Percentiles rank a stretch among this genome's conserved stretches.
Conservation (phyloP, 2,797 vertebrate species). For the Naso thynnoides region DNA sequence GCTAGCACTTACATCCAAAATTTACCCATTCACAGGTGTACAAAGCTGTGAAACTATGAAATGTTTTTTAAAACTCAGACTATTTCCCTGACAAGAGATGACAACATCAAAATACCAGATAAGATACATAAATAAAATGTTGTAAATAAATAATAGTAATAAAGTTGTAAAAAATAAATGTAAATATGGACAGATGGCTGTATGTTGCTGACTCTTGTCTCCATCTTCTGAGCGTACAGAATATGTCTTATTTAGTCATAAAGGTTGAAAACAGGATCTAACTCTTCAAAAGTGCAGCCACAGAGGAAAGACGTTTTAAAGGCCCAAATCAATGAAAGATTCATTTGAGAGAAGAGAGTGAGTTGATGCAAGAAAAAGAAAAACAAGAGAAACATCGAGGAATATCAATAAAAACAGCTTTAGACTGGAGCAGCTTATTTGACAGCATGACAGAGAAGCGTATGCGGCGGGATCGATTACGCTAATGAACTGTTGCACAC, state of each 20-base stretch:
- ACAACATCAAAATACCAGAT: too few species aligned
- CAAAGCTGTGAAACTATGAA: background rate
- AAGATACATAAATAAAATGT: too few species aligned
- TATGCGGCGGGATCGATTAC: constrained; percentile 62
- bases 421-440: constrained; percentile 57
- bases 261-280: constrained; percentile 13
- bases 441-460: constrained; percentile 76
- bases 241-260: constrained; percentile 4
- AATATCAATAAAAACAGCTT: constrained; percentile 65
- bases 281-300: constrained; percentile 34
- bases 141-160: too few species aligned
- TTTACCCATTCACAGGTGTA: background rate
- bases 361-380: background rate
- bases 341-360: constrained; percentile 44
- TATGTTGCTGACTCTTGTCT: background rate
- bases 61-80: background rate
- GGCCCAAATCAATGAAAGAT: constrained; percentile 69
- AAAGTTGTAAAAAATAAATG: constrained; percentile 5
- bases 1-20: too few species aligned
- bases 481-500: constrained; percentile 75
- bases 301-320: constrained; percentile 29
- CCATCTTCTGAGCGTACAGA: background rate
- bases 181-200: background rate
- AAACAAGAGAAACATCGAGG: constrained; percentile 28
- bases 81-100: too few species aligned